Conservation (phyloP, 2,888 invertebrate genomes). For the Laothoe populi region DNA sequence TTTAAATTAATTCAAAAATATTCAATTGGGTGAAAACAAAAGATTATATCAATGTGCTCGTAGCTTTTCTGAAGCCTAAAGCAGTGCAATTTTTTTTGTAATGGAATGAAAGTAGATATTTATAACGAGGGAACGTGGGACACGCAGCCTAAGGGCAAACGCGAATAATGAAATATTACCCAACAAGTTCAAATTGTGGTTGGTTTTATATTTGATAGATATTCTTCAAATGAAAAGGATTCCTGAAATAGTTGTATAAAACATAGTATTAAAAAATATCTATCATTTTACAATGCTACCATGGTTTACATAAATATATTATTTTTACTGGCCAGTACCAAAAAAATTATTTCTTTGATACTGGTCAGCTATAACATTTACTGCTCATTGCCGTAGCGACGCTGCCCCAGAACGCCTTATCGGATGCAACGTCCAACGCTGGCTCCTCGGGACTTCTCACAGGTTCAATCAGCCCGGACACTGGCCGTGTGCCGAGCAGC, state of each 20-base stretch:
- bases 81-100: too few species aligned
- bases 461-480: constrained; percentile 79
- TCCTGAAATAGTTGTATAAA: neutral
- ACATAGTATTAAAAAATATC: neutral
- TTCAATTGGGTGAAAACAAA: too few species aligned
- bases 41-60: too few species aligned
- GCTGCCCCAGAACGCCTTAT: constrained; percentile 81
- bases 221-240: neutral
- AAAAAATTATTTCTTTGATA: constrained; percentile 10
- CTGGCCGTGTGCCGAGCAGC: constrained; percentile 84
- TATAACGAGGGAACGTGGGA: neutral
- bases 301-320: neutral
- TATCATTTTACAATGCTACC: too few species aligned
- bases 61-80: too few species aligned
- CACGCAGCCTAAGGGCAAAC: neutral
- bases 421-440: constrained; percentile 80
- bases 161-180: constrained; percentile 11
- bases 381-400: constrained; percentile 72
- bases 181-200: neutral
- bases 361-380: constrained; percentile 43
- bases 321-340: neutral
- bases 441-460: constrained; percentile 78
- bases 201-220: too few species aligned
- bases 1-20: too few species aligned
- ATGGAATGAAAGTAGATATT: neutral